These are phyloP conservation scores for Albula glossodonta DNA, from an alignment of 2,113 vertebrate genomes.

Conservation along the genomic window DNA sequence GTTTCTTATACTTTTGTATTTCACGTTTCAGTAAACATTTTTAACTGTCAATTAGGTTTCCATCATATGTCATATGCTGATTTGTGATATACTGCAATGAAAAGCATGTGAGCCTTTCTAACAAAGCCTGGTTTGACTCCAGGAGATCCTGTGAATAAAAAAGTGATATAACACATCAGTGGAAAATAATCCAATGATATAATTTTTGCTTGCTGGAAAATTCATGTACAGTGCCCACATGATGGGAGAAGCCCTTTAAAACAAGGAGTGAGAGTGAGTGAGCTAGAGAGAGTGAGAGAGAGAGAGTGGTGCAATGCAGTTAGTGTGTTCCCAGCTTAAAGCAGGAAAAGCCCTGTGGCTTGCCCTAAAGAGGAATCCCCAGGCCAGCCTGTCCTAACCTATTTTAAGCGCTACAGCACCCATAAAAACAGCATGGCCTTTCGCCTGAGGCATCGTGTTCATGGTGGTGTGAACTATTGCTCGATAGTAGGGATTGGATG, in stretches of 20 bases:
- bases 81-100: too few relatives aligned
- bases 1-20: too few relatives aligned
- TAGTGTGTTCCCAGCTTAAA: not conserved
- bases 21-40: too few relatives aligned
- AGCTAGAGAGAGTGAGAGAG: slow-evolving; percentile 12
- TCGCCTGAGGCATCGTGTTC: slow-evolving; percentile 21
- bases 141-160: too few relatives aligned
- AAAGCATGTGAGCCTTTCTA: too few relatives aligned
- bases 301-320: slow-evolving; percentile 43
- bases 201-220: not conserved
- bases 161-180: not conserved
- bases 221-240: not conserved
- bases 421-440: slow-evolving; percentile 34
- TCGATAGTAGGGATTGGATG: slow-evolving; percentile 36
- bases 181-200: not conserved
- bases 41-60: too few relatives aligned
- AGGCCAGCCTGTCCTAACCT: slow-evolving; percentile 6
- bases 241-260: slow-evolving; percentile 1
- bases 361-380: slow-evolving; percentile 59
- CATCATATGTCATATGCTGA: too few relatives aligned
- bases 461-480: slow-evolving; percentile 16
- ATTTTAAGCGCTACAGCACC: slow-evolving; percentile 40
- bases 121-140: too few relatives aligned
- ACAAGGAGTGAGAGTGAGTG: not conserved
- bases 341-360: slow-evolving; percentile 43